Evolutionary conservation across 2,113 vertebrate species (phyloP).

Genomic region (Bubo bubo): DNA sequence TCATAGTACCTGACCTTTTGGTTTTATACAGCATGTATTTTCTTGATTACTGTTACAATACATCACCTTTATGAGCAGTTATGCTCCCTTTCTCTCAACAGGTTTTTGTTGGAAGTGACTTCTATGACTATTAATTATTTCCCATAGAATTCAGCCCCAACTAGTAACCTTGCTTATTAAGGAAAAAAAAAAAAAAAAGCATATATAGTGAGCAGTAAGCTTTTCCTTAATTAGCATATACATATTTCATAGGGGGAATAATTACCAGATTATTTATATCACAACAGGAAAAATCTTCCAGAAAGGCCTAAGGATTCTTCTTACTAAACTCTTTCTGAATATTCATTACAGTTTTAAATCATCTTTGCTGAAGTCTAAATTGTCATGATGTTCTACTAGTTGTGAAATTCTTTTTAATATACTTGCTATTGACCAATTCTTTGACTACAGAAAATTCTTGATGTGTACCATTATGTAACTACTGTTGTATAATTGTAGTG

Average conservation of each 20-base stretch:
- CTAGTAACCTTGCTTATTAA: slow-evolving; percentile 39
- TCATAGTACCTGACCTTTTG: not conserved
- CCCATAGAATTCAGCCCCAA: not conserved
- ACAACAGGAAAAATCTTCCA: slow-evolving; percentile 39
- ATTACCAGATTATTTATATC: slow-evolving; percentile 59
- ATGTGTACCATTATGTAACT: not conserved
- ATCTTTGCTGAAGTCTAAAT: not conserved
- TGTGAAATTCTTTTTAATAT: not conserved
- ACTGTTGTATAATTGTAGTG: not conserved
- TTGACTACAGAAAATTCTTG: not conserved
- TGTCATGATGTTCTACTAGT: not conserved
- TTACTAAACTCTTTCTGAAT: slow-evolving; percentile 29
- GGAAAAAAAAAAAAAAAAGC: not conserved
- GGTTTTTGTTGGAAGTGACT: slow-evolving; percentile 38
- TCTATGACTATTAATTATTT: slow-evolving; percentile 33
- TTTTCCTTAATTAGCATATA: slow-evolving; percentile 63
- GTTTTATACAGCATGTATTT: slow-evolving; percentile 26
- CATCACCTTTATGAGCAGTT: not conserved
- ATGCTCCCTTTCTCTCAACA: slow-evolving; percentile 2
- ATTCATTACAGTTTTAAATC: not conserved
- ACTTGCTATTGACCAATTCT: not conserved
- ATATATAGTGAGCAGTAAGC: slow-evolving; percentile 12
- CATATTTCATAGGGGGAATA: slow-evolving; percentile 59
- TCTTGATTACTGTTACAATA: not conserved
- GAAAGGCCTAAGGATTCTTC: slow-evolving; percentile 3